Evolutionary conservation across 2,113 vertebrate species (phyloP).

Genomic region (Crotalus viridis): DNA sequence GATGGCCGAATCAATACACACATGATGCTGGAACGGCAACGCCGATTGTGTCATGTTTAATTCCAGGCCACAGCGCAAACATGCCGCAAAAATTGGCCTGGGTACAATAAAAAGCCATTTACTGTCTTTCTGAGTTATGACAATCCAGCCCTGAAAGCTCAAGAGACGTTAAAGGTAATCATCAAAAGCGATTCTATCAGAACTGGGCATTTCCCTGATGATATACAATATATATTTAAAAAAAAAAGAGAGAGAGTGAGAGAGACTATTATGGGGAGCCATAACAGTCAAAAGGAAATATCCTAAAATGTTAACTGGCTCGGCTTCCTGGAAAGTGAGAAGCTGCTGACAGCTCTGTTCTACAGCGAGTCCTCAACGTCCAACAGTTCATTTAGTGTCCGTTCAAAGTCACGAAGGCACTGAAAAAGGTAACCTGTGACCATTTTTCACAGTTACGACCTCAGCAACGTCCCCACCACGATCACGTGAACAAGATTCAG

Average conservation of each 20-base stretch:
- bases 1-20: constrained; percentile 58
- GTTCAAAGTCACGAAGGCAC: no score
- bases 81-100: constrained; percentile 4
- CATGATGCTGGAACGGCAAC: constrained; percentile 33
- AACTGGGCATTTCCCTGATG: not conserved
- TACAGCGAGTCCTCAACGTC: no score
- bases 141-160: not conserved
- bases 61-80: constrained; percentile 30
- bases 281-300: not conserved
- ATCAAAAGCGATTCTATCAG: not conserved
- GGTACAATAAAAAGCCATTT: constrained; percentile 43
- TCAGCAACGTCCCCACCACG: no score
- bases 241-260: not conserved
- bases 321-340: not conserved
- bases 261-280: no score
- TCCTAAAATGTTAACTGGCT: not conserved
- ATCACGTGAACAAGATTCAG: no score
- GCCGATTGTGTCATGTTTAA: constrained; percentile 24
- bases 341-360: not conserved
- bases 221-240: not conserved
- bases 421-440: no score
- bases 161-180: not conserved
- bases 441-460: no score
- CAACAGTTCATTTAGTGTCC: no score
- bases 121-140: constrained; percentile 30